Conservation (phyloP, 2,888 invertebrate genomes). For the Gandaritis pyraliata region DNA sequence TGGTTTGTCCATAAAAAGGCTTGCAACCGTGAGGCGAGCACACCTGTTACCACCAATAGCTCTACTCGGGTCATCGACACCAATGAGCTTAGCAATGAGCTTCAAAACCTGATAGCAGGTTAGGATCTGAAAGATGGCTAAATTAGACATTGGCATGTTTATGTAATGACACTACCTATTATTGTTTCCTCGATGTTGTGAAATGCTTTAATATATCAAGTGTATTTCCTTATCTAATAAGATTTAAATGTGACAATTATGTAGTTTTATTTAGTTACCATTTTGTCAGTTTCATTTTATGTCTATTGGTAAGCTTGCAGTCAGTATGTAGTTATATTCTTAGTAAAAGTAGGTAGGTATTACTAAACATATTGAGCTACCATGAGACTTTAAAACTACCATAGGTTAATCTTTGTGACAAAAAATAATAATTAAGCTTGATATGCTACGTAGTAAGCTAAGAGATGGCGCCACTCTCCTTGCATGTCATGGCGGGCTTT, state of each 20-base stretch:
- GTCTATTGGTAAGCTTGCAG: too few relatives aligned
- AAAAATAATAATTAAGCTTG: too few relatives aligned
- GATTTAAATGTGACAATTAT: slow-evolving; percentile 37
- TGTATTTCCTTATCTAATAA: slow-evolving; percentile 42
- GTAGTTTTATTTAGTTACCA: neutral
- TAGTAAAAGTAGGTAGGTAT: too few relatives aligned
- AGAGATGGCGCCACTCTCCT: neutral
- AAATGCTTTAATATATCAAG: slow-evolving; percentile 43
- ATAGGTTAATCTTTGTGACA: too few relatives aligned
- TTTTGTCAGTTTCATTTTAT: too few relatives aligned
- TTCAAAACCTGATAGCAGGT: slow-evolving; percentile 79
- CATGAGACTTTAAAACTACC: too few relatives aligned
- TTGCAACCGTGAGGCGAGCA: slow-evolving; percentile 87
- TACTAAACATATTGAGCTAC: too few relatives aligned
- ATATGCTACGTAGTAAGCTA: neutral
- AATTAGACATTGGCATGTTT: slow-evolving; percentile 26
- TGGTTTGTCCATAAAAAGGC: slow-evolving; percentile 96
- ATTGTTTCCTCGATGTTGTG: slow-evolving; percentile 43
- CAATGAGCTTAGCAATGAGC: slow-evolving; percentile 77
- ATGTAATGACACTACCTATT: slow-evolving; percentile 31
- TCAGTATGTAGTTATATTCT: too few relatives aligned
- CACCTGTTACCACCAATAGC: slow-evolving; percentile 52
- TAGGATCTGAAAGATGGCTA: slow-evolving; percentile 46
- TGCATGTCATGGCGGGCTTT: too few relatives aligned
- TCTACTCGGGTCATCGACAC: slow-evolving; percentile 70